A percentile compares a stretch with the other conserved stretches of the same genome.
phyloP scores from a whole-genome alignment of 2,113 vertebrate species.

The Gallinago paraguaiae region DNA sequence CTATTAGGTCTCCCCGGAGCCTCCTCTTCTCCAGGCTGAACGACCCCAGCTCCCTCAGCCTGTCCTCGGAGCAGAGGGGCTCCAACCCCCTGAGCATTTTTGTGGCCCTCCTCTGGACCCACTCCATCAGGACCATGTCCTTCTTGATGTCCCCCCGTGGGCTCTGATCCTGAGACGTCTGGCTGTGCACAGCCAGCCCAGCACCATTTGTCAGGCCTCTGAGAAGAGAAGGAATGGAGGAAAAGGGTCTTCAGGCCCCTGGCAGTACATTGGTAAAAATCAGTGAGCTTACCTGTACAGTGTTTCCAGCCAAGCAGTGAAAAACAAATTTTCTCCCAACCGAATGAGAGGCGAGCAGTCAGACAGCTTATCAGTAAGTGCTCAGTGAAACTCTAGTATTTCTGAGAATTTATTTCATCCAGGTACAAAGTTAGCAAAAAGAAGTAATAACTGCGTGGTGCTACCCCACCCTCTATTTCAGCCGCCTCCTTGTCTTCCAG shows the following conservation, averaged over 20 bases:
- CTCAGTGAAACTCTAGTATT: background rate
- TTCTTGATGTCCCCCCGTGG: background rate
- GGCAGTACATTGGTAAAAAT: background rate
- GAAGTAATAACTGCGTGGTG: background rate
- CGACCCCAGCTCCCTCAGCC: too few relatives aligned
- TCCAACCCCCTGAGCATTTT: too few relatives aligned
- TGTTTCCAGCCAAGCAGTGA: background rate
- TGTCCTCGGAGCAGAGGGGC: too few relatives aligned
- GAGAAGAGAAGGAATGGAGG: background rate
- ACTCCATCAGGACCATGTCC: too few relatives aligned
- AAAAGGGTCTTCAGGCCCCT: background rate
- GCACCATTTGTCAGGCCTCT: background rate
- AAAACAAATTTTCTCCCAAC: background rate
- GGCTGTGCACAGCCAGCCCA: background rate
- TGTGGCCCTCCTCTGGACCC: too few relatives aligned
- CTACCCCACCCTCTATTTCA: background rate
- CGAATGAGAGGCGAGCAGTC: background rate
- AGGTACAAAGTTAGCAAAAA: background rate
- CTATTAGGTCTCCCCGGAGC: too few relatives aligned
- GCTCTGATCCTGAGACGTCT: background rate
- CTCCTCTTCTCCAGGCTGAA: too few relatives aligned
- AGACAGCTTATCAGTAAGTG: background rate
- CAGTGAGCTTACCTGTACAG: background rate
- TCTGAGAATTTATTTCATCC: background rate
- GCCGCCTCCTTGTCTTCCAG: background rate